Conservation (phyloP, 1,140 invertebrate genomes). For the Acromyrmex heyeri region DNA sequence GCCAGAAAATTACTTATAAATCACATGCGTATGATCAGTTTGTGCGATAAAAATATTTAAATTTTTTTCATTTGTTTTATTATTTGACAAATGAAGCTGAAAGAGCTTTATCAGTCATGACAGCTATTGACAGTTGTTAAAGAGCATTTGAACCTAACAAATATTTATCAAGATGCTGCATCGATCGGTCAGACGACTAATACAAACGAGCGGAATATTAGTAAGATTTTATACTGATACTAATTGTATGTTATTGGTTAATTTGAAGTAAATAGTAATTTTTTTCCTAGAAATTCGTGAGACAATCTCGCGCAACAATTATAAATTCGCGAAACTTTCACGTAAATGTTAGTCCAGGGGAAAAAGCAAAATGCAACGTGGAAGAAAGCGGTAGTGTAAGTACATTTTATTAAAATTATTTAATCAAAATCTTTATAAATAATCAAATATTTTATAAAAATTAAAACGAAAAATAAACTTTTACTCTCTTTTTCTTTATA, state of each 20-base stretch:
- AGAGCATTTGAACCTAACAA: neutral
- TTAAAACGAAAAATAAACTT: neutral
- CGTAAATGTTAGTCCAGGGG: constrained; percentile 75
- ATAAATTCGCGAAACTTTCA: constrained; percentile 69
- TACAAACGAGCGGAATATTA: constrained; percentile 20
- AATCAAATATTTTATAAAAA: neutral
- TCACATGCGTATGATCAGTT: neutral
- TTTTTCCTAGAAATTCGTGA: constrained; percentile 31
- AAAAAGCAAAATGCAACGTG: constrained; percentile 73
- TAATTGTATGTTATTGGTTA: neutral
- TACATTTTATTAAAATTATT: neutral
- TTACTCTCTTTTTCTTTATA: neutral
- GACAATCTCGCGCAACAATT: constrained; percentile 15
- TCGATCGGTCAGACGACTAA: constrained; percentile 14
- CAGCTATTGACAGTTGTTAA: constrained; percentile 11
- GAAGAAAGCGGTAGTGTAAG: constrained; percentile 42
- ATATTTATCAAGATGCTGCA: constrained; percentile 32
- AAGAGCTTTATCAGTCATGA: constrained; percentile 25
- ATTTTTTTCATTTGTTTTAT: constrained; percentile 44
- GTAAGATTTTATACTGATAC: constrained; percentile 17
- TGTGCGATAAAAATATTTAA: neutral
- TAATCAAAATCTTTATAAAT: constrained; percentile 5
- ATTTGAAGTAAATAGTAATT: constrained; percentile 3
- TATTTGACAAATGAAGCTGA: constrained; percentile 46
- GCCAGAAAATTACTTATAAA: neutral